phyloP scores from a whole-genome alignment of 2,113 vertebrate species.

The Atractosteus spatula region DNA sequence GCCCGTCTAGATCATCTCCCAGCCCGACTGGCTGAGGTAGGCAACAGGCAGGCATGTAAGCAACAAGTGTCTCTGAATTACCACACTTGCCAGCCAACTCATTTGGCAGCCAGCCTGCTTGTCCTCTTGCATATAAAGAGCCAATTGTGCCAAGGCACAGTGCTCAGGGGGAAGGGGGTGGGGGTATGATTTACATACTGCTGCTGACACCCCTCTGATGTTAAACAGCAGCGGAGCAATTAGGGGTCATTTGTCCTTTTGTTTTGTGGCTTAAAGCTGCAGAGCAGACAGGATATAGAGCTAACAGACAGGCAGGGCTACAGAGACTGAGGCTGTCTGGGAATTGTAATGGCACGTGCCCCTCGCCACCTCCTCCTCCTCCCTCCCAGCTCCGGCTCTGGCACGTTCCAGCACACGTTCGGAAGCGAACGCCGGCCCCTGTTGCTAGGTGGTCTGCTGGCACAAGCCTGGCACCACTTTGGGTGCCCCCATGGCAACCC shows the following conservation, averaged over 20 bases:
- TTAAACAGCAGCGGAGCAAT: constrained; percentile 68
- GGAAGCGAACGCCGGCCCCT: constrained; percentile 57
- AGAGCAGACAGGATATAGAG: constrained; percentile 14
- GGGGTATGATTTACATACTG: constrained; percentile 69
- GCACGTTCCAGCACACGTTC: constrained; percentile 23
- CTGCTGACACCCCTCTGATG: constrained; percentile 68
- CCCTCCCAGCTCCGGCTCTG: constrained; percentile 29
- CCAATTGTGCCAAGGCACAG: constrained; percentile 68
- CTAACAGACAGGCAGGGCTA: constrained; percentile 18
- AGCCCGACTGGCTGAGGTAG: constrained; percentile 42
- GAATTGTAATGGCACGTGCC: constrained; percentile 55
- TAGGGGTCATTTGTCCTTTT: constrained; percentile 73
- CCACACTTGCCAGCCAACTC: constrained; percentile 59
- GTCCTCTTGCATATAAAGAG: constrained; percentile 63
- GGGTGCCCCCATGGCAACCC: constrained; percentile 55
- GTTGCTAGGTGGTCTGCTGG: constrained; percentile 36
- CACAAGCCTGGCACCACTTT: constrained; percentile 53
- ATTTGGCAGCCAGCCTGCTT: constrained; percentile 67
- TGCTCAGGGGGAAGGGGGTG: constrained; percentile 36
- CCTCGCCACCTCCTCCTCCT: constrained; percentile 36
- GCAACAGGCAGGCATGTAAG: constrained; percentile 62
- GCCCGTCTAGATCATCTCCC: constrained; percentile 42
- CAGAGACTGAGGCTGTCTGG: constrained; percentile 44
- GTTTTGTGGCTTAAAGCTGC: constrained; percentile 52
- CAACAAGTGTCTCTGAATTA: constrained; percentile 74